Base-by-base conservation (phyloP, 35 echinoderm and acorn worm species). In the Eucidaris tribuloides region DNA sequence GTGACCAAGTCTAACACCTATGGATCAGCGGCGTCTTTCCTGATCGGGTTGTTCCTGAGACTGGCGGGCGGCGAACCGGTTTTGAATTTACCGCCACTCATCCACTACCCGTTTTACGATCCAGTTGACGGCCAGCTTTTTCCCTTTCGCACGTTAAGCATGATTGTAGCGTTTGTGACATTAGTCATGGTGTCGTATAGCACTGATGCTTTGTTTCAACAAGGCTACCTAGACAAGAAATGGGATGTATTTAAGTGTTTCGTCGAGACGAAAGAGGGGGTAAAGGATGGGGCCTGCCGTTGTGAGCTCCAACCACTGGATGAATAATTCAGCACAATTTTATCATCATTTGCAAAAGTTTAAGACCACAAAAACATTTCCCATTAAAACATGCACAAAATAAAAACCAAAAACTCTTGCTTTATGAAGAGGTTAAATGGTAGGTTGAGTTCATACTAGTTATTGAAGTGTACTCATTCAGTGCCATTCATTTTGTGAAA, bases 1-100 rank as follows among this genome's bases (percentile, higher is more conserved):
- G 82, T 96, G 50, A 29, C 38, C 31, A 83, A 74, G 65, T 91
- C 89, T 52, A 96, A 96, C 62, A 91, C 89, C 6, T 96, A 96
- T 54, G 93, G 93, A 15, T 96, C 93, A 6, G 36, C 91, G 25
- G 23, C 33, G 0, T 88, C 62, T 19, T 96, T 92, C 44, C 83
- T 96, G 32, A 34, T 96, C 14, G 93, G 88, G 30, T 76, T 96
- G n/a, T 79, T 96, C 46, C 42, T 96, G 5, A 76, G 93, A 22
- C 32, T 96, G 33, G 79, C 76, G 0, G 89, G 93, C 0, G 93
- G 93, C 2, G 89, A 88, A 58, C n/a, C n/a, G 34, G 58, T 65
- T 17, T 80, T 96, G 14, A 61, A 38, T 32, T 23, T 96, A 19
- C 83, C 90, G 0, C 82, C 84, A 11, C 50, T 91, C 23, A 96